Evolutionary conservation across 2,797 vertebrate species (phyloP), one percentile per base, ranked within the genome.

Genomic region (Sebastes ruberrimus): DNA sequence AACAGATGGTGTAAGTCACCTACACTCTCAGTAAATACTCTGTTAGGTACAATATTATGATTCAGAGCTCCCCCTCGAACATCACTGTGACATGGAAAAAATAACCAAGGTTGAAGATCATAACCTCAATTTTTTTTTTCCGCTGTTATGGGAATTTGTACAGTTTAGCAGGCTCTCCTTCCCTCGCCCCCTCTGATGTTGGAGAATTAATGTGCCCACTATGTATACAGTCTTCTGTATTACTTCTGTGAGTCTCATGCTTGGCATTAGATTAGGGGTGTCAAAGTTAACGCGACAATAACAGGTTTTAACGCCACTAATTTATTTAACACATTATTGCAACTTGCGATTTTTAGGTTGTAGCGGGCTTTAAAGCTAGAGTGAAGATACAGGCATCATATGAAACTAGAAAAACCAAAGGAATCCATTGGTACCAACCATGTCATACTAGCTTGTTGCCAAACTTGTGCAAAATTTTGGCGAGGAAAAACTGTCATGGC

Each of bases 1-100:
- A 94, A 92, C 93, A 93, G 92, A 94, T 93, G 91, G 90, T 84
- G 85, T 84, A 89, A 90, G 90, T 93, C 93, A 92, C 87, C 90
- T 73, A 85, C 83, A 78, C 86, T 80, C 83, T 83, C 35, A 9
- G 86, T 92, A 88, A 92, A 94, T 90, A 92, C 84, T 56, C 75
- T 75, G 84, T 83, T 72, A 64, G 71, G 76, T 46, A 82, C 86
- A 89, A 89, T 81, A 87, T 87, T 86, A 73, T 78, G 80, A 83
- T 83, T 84, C 71, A 23, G 70, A 78, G 78, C 80, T 30, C 63
- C 73, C 53, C 53, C 74, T 85, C 76, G 69, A 90, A 86, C 82
- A 75, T 85, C 69, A 27, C 42, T 1, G 27, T 61, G 73, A 76
- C 84, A 66, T 55, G 64, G 77, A 71, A 65, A 73, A 84, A 78